phyloP scores from a whole-genome alignment of 30 jellyfish, hydroid and myxozoan species.

The Turritopsis rubra region DNA sequence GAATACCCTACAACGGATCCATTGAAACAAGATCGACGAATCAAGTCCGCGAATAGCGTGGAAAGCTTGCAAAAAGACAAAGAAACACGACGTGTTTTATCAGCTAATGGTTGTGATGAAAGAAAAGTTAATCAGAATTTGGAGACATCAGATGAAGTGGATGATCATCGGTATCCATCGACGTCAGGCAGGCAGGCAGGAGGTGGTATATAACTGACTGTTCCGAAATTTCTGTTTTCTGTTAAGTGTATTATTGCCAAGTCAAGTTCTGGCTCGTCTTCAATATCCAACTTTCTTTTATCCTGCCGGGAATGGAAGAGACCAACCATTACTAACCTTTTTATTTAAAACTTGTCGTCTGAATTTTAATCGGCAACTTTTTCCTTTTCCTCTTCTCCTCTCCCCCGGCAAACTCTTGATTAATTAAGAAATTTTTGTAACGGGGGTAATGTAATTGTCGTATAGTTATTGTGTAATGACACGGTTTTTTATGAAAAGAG shows the following conservation, averaged over 20 bases:
- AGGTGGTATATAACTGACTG: not conserved
- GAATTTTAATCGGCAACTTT: too few relatives aligned
- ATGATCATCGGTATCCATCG: not conserved
- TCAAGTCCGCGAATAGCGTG: conserved; percentile 1
- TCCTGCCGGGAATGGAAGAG: too few relatives aligned
- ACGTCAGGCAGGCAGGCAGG: not conserved
- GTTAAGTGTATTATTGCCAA: not conserved
- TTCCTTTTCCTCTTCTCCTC: too few relatives aligned
- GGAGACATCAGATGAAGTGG: not conserved
- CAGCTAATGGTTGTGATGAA: not conserved
- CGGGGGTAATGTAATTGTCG: not conserved
- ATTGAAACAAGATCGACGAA: not conserved
- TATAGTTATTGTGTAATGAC: not conserved
- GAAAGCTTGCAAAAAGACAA: not conserved
- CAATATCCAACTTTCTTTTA: too few relatives aligned
- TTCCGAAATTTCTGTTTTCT: not conserved
- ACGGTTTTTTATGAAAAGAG: not conserved
- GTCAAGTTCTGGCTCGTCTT: too few relatives aligned
- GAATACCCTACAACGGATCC: conserved; percentile 7
- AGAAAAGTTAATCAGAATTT: not conserved
- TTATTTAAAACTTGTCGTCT: too few relatives aligned
- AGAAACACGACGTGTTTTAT: not conserved
- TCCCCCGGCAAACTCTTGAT: too few relatives aligned
- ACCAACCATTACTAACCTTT: too few relatives aligned
- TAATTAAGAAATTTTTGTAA: too few relatives aligned